Evolutionary conservation across 2,113 vertebrate genomes (phyloP).

Genomic region (Tinamus guttatus): DNA sequence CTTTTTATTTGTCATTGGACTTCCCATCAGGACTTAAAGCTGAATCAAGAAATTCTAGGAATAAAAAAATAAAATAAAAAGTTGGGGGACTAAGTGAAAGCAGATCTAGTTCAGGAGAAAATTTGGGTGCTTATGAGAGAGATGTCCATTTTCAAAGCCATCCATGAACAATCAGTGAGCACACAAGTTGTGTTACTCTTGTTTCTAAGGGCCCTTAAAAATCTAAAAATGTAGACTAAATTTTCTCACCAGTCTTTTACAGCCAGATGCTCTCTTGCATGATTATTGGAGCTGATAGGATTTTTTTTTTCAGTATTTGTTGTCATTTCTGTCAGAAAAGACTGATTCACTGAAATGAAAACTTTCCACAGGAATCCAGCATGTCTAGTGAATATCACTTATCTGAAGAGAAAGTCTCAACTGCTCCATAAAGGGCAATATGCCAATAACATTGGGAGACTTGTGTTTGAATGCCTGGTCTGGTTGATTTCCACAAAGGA

Average conservation of each 20-base stretch:
- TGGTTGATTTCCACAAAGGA: background rate
- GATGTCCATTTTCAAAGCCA: fast-evolving
- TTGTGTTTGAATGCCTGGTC: background rate
- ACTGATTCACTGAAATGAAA: background rate
- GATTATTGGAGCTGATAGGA: background rate
- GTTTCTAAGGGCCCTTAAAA: background rate
- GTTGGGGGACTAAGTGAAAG: background rate
- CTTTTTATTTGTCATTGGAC: background rate
- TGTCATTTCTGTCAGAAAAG: conserved; percentile 5
- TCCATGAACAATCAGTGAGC: background rate
- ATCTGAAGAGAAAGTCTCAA: background rate
- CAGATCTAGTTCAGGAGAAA: background rate
- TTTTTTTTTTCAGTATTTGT: conserved; percentile 37
- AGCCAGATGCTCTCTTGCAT: background rate
- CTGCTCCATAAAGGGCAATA: background rate
- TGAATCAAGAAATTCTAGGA: background rate
- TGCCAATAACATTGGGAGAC: background rate
- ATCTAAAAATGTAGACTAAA: background rate
- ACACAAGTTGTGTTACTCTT: fast-evolving
- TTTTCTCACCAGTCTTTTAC: background rate
- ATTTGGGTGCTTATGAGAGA: fast-evolving
- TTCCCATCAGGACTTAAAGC: background rate
- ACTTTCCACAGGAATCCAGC: background rate
- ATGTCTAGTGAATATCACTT: background rate
- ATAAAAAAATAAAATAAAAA: too few species aligned